These are phyloP conservation scores for Pseudolycoriella hygida DNA, from an alignment of 2,888 invertebrate species.

Conservation along the genomic window DNA sequence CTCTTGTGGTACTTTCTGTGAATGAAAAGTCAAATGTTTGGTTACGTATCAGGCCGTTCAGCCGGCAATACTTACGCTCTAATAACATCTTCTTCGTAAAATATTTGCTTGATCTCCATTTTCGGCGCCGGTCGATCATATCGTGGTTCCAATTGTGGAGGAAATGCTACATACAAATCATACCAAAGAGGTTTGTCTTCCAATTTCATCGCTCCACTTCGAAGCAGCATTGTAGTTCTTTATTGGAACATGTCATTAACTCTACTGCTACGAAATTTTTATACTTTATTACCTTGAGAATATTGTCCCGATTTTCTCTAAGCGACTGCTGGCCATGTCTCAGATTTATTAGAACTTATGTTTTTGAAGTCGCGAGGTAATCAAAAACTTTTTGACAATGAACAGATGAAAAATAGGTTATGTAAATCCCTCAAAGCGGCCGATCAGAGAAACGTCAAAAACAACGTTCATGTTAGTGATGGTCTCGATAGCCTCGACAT, in stretches of 20 bases:
- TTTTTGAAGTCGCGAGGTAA: no score
- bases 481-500: no score
- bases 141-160: constrained; percentile 68
- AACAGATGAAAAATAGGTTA: no score
- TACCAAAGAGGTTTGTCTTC: constrained; percentile 88
- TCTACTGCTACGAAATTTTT: no score
- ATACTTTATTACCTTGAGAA: constrained; percentile 53
- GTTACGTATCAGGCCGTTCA: neutral
- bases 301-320: constrained; percentile 58
- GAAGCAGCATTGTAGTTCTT: constrained; percentile 61
- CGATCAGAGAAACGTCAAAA: no score
- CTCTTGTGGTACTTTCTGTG: constrained; percentile 48
- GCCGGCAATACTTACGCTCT: constrained; percentile 51
- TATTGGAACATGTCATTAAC: constrained; percentile 7
- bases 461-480: no score
- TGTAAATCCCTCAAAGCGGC: no score
- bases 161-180: constrained; percentile 77
- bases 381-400: no score
- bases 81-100: constrained; percentile 66
- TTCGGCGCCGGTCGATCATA: constrained; percentile 49
- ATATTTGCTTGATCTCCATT: constrained; percentile 45
- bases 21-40: constrained; percentile 11
- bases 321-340: constrained; percentile 46
- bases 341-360: neutral
- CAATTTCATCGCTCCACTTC: constrained; percentile 53